These are phyloP conservation scores for Lithophane socia DNA, from an alignment of 2,888 invertebrate species.

Conservation along the genomic window DNA sequence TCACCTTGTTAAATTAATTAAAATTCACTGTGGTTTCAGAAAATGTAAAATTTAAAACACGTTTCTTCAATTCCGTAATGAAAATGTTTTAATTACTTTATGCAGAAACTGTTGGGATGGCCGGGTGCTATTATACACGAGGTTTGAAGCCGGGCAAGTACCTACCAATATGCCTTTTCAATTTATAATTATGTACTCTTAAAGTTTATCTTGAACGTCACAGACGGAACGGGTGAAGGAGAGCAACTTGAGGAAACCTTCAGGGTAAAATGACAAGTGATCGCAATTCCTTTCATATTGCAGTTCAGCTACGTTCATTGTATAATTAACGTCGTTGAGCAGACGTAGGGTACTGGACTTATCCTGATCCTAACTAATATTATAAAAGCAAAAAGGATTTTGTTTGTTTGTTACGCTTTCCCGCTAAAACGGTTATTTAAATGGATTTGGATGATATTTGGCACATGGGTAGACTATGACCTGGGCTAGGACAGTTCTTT, in stretches of 20 bases:
- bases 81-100: neutral
- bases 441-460: too few relatives aligned
- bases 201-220: neutral
- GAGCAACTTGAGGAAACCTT: neutral
- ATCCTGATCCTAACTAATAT: too few relatives aligned
- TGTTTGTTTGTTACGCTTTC: too few relatives aligned
- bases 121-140: neutral
- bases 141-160: neutral
- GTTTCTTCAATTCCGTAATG: too few relatives aligned
- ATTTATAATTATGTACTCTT: neutral
- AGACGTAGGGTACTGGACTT: too few relatives aligned
- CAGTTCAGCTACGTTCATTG: too few relatives aligned
- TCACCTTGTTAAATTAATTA: neutral
- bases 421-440: too few relatives aligned
- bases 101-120: neutral
- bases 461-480: too few relatives aligned
- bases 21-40: neutral
- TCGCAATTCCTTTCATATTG: too few relatives aligned
- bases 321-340: too few relatives aligned
- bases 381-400: too few relatives aligned
- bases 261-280: neutral
- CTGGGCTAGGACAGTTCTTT: too few relatives aligned
- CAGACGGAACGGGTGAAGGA: neutral
- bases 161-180: neutral
- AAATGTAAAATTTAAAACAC: neutral